Percentiles rank a stretch among this genome's conserved stretches.
Evolutionary conservation across 2,113 vertebrate genomes (phyloP).

Genomic region (Glaucidium brasilianum): DNA sequence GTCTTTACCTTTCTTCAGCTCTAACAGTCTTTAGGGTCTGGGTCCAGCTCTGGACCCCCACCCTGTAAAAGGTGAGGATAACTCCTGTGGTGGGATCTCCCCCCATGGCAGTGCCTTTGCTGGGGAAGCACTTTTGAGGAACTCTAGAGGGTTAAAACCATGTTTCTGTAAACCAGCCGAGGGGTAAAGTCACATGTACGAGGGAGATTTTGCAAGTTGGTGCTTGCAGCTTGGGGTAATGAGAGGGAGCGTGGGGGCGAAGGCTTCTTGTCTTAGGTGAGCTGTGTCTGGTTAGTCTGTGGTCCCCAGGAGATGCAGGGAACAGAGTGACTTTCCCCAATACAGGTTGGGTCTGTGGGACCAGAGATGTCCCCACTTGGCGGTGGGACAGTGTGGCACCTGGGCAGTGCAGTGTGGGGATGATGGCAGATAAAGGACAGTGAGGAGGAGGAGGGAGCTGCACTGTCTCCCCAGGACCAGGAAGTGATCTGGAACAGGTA

Average conservation of each 20-base stretch:
- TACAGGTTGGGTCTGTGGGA: neutral
- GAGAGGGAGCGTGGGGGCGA: neutral
- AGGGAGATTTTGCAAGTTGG: constrained; percentile 37
- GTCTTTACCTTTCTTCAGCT: neutral
- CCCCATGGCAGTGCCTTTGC: accelerated
- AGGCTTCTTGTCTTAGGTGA: neutral
- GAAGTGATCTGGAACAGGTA: neutral
- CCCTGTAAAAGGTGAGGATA: neutral
- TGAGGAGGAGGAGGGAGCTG: neutral
- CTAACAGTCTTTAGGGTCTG: neutral
- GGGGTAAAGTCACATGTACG: constrained; percentile 24
- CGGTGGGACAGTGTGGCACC: neutral
- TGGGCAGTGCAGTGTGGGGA: neutral
- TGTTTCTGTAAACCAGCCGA: neutral
- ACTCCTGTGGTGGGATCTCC: neutral
- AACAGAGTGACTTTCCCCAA: neutral
- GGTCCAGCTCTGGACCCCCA: neutral
- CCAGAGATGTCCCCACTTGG: neutral
- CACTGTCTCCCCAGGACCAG: neutral
- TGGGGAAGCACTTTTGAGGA: neutral
- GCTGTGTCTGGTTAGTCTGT: neutral
- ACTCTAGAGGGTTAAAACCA: constrained; percentile 21
- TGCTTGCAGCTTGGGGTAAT: neutral
- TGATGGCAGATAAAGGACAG: neutral
- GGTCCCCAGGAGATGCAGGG: neutral